Conservation (phyloP, 1,140 invertebrate genomes). For the Ostrea denselamellosa region DNA sequence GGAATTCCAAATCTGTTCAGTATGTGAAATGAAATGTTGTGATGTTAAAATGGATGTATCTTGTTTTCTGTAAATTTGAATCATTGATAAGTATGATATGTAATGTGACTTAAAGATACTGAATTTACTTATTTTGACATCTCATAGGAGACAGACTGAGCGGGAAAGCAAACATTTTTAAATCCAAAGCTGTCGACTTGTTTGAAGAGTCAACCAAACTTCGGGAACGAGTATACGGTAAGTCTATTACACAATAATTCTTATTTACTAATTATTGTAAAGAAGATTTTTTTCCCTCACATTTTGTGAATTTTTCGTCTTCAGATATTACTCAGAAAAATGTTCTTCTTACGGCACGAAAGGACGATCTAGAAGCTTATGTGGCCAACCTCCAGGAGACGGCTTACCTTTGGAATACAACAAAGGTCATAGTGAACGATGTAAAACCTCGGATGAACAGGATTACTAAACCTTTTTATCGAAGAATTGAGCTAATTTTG, state of each 20-base stretch:
- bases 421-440: not conserved
- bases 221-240: not conserved
- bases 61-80: not conserved
- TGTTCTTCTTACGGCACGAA: not conserved
- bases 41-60: not conserved
- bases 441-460: not conserved
- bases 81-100: not conserved
- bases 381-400: not conserved
- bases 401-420: not conserved
- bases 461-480: not conserved
- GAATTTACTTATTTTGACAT: not conserved
- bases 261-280: not conserved
- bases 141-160: not conserved
- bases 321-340: not conserved
- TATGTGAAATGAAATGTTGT: not conserved
- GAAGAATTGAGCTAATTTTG: not conserved
- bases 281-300: not conserved
- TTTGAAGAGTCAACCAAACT: not conserved
- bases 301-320: not conserved
- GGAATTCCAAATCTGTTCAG: not conserved
- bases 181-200: conserved; percentile 3
- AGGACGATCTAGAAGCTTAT: not conserved
- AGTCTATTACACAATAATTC: not conserved
- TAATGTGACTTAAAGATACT: too few relatives aligned
- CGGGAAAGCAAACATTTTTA: not conserved